Percentiles rank a stretch among this genome's conserved stretches.
Conservation (phyloP, 2,888 invertebrate species). For the Epistrophe eligans region DNA sequence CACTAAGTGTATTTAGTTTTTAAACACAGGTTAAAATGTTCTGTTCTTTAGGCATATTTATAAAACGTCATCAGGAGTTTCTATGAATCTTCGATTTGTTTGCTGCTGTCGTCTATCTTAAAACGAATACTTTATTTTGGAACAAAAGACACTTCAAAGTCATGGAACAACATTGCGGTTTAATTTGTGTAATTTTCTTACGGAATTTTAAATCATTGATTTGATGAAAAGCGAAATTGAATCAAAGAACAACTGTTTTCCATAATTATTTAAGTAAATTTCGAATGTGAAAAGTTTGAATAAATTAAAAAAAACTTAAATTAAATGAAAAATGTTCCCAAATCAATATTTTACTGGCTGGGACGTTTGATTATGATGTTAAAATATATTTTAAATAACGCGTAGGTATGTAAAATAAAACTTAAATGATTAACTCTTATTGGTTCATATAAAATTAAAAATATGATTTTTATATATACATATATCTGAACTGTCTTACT, state of each 20-base stretch:
- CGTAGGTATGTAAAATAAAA: conserved; percentile 1
- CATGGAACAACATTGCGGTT: conserved; percentile 1
- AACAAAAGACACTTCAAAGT: background rate
- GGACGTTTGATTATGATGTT: background rate
- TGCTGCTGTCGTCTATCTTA: background rate
- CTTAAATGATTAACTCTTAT: background rate
- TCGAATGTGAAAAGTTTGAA: background rate
- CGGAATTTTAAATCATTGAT: background rate
- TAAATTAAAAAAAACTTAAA: background rate
- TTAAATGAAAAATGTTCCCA: background rate
- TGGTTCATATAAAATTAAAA: conserved; percentile 1
- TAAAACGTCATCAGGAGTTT: background rate
- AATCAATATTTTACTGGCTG: background rate
- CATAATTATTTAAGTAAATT: background rate
- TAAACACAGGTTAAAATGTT: background rate
- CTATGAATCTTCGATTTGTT: conserved; percentile 4
- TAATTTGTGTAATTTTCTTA: background rate
- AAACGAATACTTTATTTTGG: background rate
- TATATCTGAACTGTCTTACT: background rate
- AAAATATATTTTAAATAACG: background rate
- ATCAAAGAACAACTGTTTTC: background rate
- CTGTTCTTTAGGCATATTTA: background rate
- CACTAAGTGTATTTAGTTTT: too few species aligned
- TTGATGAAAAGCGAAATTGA: background rate
- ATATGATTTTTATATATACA: background rate